phyloP scores from a whole-genome alignment of 1,140 invertebrate species.

The Sarcophaga peregrina region DNA sequence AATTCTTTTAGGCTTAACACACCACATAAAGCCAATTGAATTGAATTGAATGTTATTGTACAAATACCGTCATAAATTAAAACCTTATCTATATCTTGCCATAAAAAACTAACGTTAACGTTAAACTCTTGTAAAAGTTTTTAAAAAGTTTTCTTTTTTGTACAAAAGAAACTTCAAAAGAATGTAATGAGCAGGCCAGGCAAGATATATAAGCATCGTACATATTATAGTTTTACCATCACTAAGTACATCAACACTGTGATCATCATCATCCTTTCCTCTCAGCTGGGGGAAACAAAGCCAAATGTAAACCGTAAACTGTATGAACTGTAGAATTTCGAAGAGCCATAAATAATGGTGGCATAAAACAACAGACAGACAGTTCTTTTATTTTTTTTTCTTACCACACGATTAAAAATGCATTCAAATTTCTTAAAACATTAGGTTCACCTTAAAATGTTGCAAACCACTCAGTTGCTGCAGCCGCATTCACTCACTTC shows the following conservation, averaged over 20 bases:
- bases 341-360: conserved; percentile 37
- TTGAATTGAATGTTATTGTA: conserved; percentile 29
- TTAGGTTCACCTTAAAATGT: too few species aligned
- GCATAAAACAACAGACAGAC: background rate
- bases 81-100: conserved; percentile 14
- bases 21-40: background rate
- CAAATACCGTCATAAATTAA: conserved; percentile 27
- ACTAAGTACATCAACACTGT: background rate
- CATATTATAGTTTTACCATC: background rate
- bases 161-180: background rate
- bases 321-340: background rate
- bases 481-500: too few species aligned
- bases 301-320: background rate
- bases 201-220: background rate
- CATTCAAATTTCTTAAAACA: background rate
- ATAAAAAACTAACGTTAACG: conserved; percentile 22
- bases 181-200: background rate
- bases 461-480: too few species aligned
- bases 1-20: background rate
- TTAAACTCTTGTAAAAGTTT: background rate
- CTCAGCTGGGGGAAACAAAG: background rate
- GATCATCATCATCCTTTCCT: background rate
- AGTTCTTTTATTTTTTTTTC: background rate
- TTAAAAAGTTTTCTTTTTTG: background rate
- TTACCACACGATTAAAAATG: conserved; percentile 37